Evolutionary conservation across 1,140 invertebrate species (phyloP).

Genomic region (Macrotrachela quadricornifera): DNA sequence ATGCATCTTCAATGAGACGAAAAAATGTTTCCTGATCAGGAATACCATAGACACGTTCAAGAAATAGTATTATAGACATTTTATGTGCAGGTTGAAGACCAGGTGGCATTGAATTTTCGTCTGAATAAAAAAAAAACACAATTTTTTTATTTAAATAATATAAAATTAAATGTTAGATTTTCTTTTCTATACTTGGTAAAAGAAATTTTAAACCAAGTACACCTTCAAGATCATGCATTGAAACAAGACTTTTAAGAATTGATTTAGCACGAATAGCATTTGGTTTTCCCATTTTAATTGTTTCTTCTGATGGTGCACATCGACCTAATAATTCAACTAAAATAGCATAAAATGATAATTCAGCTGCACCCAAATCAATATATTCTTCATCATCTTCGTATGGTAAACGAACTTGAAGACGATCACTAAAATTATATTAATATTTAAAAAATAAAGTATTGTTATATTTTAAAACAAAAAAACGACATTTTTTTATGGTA

Average conservation of each 20-base stretch:
- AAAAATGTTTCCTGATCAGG: slow-evolving; percentile 90
- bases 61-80: slow-evolving; percentile 81
- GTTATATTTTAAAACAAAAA: no score
- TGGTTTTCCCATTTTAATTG: slow-evolving; percentile 71
- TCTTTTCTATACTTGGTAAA: slow-evolving; percentile 29
- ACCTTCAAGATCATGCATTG: slow-evolving; percentile 88
- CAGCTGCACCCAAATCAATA: slow-evolving; percentile 91
- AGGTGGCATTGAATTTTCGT: slow-evolving; percentile 13
- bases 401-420: slow-evolving; percentile 35
- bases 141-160: no score
- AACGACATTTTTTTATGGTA: no score
- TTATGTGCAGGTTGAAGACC: slow-evolving; percentile 89
- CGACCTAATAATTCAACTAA: slow-evolving; percentile 83
- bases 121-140: no score
- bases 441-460: no score
- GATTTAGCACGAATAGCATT: slow-evolving; percentile 90
- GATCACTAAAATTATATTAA: no score
- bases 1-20: slow-evolving; percentile 79
- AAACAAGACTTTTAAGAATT: slow-evolving; percentile 83
- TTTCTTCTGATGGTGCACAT: slow-evolving; percentile 81
- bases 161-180: no score
- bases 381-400: slow-evolving; percentile 95
- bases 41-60: slow-evolving; percentile 94
- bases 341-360: slow-evolving; percentile 90
- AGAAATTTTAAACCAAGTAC: slow-evolving; percentile 72